A percentile compares a stretch with the other conserved stretches of the same genome.
phyloP scores from a whole-genome alignment of 1,140 invertebrate genomes.

The Mactra quadrangularis region DNA sequence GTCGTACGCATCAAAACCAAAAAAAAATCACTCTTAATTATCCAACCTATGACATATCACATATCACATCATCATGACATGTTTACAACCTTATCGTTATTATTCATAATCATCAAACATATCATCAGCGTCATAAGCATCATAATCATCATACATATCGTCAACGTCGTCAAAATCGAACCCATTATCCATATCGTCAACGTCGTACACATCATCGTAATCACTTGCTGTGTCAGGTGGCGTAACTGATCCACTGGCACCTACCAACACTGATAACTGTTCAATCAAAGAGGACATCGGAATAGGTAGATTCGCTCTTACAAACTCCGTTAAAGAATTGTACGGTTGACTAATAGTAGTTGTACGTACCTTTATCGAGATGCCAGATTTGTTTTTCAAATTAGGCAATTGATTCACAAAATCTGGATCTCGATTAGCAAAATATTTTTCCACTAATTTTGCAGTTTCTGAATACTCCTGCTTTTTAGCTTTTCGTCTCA shows the following conservation, averaged over 20 bases:
- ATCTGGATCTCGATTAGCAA: background rate
- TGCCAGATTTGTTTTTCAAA: slow-evolving; percentile 3
- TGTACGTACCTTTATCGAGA: background rate
- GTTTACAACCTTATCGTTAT: no score
- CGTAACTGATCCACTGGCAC: background rate
- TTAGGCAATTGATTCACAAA: background rate
- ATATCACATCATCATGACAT: no score
- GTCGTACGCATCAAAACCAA: no score
- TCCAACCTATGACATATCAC: no score
- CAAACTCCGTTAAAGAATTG: no score
- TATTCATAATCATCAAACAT: no score
- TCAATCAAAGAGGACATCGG: background rate
- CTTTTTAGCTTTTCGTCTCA: background rate
- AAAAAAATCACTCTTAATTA: no score
- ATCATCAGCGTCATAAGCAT: no score
- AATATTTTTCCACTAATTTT: background rate
- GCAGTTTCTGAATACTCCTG: background rate
- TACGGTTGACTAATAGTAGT: no score
- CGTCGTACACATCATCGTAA: background rate
- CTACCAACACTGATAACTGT: background rate
- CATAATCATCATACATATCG: slow-evolving; percentile 1
- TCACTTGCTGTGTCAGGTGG: background rate
- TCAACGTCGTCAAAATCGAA: background rate
- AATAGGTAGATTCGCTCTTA: no score
- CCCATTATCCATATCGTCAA: background rate